Percentiles rank a stretch among this genome's conserved stretches.
phyloP scores from a whole-genome alignment of 2,113 vertebrate species.

The Potamarius usumacintae region DNA sequence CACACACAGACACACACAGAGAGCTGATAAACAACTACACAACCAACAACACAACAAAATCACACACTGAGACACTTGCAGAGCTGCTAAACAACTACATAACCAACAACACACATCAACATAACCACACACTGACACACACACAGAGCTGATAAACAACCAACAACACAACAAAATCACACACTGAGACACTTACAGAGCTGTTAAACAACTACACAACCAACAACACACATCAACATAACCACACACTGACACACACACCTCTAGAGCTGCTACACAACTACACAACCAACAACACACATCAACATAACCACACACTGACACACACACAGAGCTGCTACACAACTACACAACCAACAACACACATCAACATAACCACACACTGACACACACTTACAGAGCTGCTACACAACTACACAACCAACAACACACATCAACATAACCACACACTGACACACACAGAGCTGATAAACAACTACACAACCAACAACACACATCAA shows the following conservation, averaged over 20 bases:
- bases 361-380: neutral
- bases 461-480: too few species aligned
- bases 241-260: too few species aligned
- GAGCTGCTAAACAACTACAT: neutral
- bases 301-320: neutral
- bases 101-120: neutral
- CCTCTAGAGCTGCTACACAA: neutral
- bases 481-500: too few species aligned
- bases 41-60: neutral
- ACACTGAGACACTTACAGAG: too few species aligned
- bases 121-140: too few species aligned
- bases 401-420: neutral
- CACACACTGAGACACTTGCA: neutral
- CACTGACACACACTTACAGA: neutral
- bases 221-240: too few species aligned
- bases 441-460: too few species aligned
- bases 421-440: neutral
- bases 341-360: constrained; percentile 4
- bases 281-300: neutral
- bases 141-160: too few species aligned
- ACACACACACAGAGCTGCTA: neutral
- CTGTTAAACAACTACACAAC: too few species aligned
- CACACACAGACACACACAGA: neutral
- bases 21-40: neutral
- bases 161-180: too few species aligned